phyloP scores from a whole-genome alignment of 2,113 vertebrate genomes.

The Danionella cerebrum region DNA sequence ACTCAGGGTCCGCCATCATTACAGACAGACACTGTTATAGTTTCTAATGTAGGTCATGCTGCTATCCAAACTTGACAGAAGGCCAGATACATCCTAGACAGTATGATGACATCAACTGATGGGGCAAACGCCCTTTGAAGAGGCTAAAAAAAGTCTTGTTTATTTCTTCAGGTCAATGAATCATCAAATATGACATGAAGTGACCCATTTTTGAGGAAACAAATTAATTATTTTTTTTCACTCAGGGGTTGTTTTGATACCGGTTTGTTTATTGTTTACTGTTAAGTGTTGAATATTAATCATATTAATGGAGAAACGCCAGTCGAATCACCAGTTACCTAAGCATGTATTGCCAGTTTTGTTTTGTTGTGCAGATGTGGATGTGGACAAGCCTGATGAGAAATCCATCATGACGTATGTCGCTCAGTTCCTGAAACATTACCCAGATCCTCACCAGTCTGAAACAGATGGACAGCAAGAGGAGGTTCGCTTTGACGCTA shows the following conservation, averaged over 20 bases:
- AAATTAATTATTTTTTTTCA: too few species aligned
- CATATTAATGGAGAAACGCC: too few species aligned
- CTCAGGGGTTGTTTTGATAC: too few species aligned
- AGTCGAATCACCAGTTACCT: not conserved
- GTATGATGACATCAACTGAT: constrained; percentile 39
- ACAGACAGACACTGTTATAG: not conserved
- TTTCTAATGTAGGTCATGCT: constrained; percentile 19
- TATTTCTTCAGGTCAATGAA: not conserved
- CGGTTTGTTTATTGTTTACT: too few species aligned
- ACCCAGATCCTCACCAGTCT: constrained; percentile 73
- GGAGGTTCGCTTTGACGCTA: constrained; percentile 65
- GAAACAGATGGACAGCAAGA: constrained; percentile 71
- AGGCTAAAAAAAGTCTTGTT: constrained; percentile 26
- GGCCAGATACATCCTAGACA: constrained; percentile 31
- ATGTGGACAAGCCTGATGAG: constrained; percentile 96
- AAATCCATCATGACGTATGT: constrained; percentile 98
- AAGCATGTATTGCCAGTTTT: not conserved
- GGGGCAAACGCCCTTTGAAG: constrained; percentile 15
- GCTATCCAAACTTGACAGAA: constrained; percentile 33
- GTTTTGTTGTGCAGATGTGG: constrained; percentile 75
- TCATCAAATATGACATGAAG: not conserved
- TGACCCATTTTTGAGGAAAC: too few species aligned
- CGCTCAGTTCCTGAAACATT: constrained; percentile 93
- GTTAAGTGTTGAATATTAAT: too few species aligned
- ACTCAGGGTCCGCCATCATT: not conserved